Base-by-base conservation (phyloP, 2,797 vertebrate genomes). In the Lagodon rhomboides region DNA sequence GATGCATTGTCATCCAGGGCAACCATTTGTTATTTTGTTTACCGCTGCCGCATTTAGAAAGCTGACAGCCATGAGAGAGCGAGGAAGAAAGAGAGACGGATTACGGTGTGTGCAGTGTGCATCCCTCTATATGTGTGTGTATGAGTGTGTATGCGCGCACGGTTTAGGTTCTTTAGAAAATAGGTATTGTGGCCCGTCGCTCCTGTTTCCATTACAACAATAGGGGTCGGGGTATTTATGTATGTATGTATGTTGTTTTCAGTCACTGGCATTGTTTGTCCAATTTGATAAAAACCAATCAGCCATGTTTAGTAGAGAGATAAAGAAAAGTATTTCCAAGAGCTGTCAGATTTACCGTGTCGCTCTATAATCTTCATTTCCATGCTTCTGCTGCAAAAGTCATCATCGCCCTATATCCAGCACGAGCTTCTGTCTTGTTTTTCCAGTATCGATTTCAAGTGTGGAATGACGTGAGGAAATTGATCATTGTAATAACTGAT, bases 361-460 rank as follows among this genome's bases (percentile, higher is more conserved):
- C 1, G 18, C 34, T 54, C 22, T 50, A 68, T 18, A 43, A 67
- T 71, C 59, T 44, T 67, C 4, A 3, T 56, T 59, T 12, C 67
- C 46, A 54, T 13, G 13, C 12, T n/a, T 61, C 51, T 62, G 68
- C 27, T 27, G 34, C 7, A 34, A 47, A 46, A 43, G 58, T 53
- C n/a, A 47, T 63, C n/a, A 58, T 17, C 55, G 46, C 43, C 18
- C 4, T 22, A 34, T 2, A 73, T 61, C 34, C 44, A 78, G 46
- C 44, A n/a, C 27, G 27, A 50, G 61, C 69, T 55, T 50, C 20
- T 0, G 7, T 60, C 34, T 54, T 79, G 43, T 55, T 78, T 78
- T 68, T 44, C 17, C 7, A 43, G 67, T 84, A 85, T 82, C 88
- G 77, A 85, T 82, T 70, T 63, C 23, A 54, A 56, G 58, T 49